Percentiles rank a stretch among this genome's conserved stretches.
phyloP scores from a whole-genome alignment of 2,888 invertebrate species.

The Lamellibrachia satsuma region DNA sequence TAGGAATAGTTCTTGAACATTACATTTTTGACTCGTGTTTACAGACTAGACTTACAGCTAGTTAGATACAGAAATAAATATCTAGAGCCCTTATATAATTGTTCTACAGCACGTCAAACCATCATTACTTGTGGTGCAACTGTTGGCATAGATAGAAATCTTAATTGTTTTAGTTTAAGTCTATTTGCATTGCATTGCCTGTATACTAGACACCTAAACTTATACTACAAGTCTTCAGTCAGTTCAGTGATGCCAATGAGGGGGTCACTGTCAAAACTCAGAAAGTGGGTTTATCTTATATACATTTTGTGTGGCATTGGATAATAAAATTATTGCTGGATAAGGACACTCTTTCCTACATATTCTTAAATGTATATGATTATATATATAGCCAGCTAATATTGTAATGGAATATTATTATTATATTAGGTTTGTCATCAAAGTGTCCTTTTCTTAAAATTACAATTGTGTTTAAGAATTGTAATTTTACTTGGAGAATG shows the following conservation, averaged over 20 bases:
- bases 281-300: neutral
- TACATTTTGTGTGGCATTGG: neutral
- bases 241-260: neutral
- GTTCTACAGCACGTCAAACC: too few species aligned
- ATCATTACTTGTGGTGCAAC: too few species aligned
- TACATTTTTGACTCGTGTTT: too few species aligned
- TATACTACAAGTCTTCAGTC: neutral
- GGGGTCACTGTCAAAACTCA: neutral
- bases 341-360: neutral
- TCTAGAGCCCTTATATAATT: neutral
- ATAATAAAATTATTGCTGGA: neutral
- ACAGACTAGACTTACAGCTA: neutral
- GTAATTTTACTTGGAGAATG: neutral
- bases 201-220: too few species aligned
- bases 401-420: neutral
- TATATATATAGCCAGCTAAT: neutral
- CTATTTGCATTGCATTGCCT: too few species aligned
- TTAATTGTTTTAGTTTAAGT: too few species aligned
- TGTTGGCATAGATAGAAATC: too few species aligned
- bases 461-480: neutral
- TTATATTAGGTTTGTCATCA: neutral
- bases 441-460: neutral
- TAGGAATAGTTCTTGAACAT: neutral
- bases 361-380: neutral
- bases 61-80: neutral